Percentiles rank a stretch among this genome's conserved stretches.
These are phyloP conservation scores for Nomada goodeniana DNA, from an alignment of 2,888 invertebrate species.

Conservation along the genomic window DNA sequence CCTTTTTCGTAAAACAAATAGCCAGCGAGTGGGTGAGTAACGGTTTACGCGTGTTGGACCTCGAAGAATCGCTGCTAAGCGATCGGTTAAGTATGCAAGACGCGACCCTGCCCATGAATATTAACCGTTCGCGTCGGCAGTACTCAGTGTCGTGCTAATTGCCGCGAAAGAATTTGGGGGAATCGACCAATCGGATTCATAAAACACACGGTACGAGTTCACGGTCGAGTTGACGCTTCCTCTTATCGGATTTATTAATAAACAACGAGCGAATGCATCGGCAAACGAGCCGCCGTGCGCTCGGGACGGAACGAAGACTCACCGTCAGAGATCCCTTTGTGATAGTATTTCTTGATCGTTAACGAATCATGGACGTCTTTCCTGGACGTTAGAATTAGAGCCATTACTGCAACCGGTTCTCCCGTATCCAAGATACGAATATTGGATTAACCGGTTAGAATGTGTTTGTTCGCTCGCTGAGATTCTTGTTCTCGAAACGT, in stretches of 20 bases:
- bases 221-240: background rate
- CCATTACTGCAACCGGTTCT: constrained; percentile 25
- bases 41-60: constrained; percentile 30
- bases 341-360: background rate
- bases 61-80: constrained; percentile 12
- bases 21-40: constrained; percentile 13
- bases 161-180: constrained; percentile 11
- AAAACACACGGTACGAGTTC: background rate
- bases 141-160: constrained; percentile 18
- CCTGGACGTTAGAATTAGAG: background rate
- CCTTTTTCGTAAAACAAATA: constrained; percentile 22
- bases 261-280: background rate
- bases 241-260: constrained; percentile 14
- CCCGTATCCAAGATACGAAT: constrained; percentile 5
- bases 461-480: constrained; percentile 4
- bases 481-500: too few relatives aligned
- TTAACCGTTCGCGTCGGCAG: constrained; percentile 24
- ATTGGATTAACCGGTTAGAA: constrained; percentile 17
- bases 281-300: background rate
- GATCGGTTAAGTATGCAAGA: constrained; percentile 33
- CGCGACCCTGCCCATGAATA: constrained; percentile 34
- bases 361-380: background rate
- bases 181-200: background rate
- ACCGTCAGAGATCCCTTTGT: background rate
- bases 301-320: background rate